Conservation (phyloP, 2,113 vertebrate genomes). For the Carassius gibelio region DNA sequence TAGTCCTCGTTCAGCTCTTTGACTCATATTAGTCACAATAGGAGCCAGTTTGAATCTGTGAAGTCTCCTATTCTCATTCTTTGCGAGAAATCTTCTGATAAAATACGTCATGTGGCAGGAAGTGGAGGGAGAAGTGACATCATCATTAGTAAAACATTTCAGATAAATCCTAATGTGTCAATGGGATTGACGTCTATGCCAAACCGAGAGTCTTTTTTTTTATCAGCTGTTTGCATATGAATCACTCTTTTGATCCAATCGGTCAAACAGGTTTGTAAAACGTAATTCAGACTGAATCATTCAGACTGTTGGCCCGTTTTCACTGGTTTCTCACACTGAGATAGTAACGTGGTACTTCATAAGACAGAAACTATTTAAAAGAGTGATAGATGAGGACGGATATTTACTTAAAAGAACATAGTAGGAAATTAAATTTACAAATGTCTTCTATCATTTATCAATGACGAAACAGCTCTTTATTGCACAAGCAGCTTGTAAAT, state of each 20-base stretch:
- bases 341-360: too few species aligned
- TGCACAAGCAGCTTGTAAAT: too few species aligned
- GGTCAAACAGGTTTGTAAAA: not conserved
- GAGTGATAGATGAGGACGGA: too few species aligned
- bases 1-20: not conserved
- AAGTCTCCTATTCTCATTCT: not conserved
- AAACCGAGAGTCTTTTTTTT: not conserved
- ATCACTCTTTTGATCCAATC: not conserved
- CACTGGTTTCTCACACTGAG: too few species aligned
- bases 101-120: slow-evolving; percentile 15
- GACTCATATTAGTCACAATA: slow-evolving; percentile 14
- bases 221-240: not conserved
- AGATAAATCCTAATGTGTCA: not conserved
- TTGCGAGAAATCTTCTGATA: not conserved
- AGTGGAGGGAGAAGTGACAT: not conserved
- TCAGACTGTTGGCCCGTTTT: too few species aligned
- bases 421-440: too few species aligned
- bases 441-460: too few species aligned
- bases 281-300: not conserved
- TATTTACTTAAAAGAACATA: too few species aligned
- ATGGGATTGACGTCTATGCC: not conserved
- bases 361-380: too few species aligned
- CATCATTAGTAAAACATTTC: not conserved
- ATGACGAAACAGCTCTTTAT: too few species aligned
- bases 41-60: not conserved